A percentile compares a stretch with the other conserved stretches of the same genome.
Evolutionary conservation across 2,888 invertebrate species (phyloP).

Genomic region (Selenia dentaria): DNA sequence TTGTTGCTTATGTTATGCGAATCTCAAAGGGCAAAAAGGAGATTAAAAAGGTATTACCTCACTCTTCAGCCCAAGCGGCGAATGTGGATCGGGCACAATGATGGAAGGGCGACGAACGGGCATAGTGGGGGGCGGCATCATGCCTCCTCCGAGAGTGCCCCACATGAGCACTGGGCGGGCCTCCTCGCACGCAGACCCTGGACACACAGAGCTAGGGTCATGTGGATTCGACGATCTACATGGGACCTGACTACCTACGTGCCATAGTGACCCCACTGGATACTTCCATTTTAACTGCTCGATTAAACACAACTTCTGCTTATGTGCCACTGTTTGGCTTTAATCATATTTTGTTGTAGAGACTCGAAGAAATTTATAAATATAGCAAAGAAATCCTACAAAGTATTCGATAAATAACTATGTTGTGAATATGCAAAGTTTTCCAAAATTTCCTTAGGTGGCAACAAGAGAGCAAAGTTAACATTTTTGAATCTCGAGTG

Average conservation of each 20-base stretch:
- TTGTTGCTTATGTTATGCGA: no score
- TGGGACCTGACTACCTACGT: slow-evolving; percentile 29
- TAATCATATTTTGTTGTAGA: no score
- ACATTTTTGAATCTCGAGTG: no score
- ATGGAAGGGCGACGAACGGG: slow-evolving; percentile 87
- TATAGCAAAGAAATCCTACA: no score
- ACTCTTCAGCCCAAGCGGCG: slow-evolving; percentile 85
- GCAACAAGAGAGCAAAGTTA: no score
- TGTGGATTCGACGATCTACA: background rate
- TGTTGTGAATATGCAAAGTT: no score
- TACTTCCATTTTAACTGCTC: slow-evolving; percentile 21
- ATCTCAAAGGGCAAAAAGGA: no score
- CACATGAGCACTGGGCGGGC: slow-evolving; percentile 62
- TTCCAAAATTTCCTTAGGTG: no score
- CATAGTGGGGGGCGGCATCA: slow-evolving; percentile 84
- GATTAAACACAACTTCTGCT: background rate
- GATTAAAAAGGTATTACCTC: no score
- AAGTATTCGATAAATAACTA: no score
- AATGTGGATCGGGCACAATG: slow-evolving; percentile 83
- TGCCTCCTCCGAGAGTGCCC: slow-evolving; percentile 54
- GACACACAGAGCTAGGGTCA: slow-evolving; percentile 16
- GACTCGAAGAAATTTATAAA: no score
- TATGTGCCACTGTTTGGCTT: background rate
- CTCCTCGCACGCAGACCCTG: slow-evolving; percentile 55
- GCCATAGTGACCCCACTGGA: slow-evolving; percentile 21